Percentiles rank a stretch among this genome's conserved stretches.
These are phyloP conservation scores for Electrona antarctica DNA, from an alignment of 2,113 vertebrate species.

Conservation along the genomic window DNA sequence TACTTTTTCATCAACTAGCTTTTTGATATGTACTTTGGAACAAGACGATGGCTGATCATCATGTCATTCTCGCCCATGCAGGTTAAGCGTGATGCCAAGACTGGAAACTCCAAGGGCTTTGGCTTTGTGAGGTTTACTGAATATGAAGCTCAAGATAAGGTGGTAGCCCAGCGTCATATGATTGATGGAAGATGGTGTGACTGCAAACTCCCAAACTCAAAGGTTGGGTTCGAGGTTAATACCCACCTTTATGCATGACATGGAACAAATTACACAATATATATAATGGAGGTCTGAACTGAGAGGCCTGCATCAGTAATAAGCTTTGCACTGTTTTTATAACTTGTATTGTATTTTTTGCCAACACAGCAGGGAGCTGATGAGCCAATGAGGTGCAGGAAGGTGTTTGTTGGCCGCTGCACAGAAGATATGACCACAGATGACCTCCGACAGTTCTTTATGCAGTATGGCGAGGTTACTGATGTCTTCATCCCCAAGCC, in stretches of 20 bases:
- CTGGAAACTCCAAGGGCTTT: slow-evolving; percentile 97
- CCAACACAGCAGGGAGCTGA: slow-evolving; percentile 88
- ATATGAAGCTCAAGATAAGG: slow-evolving; percentile 97
- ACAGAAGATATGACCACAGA: slow-evolving; percentile 97
- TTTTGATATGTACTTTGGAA: not conserved
- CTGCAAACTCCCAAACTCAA: slow-evolving; percentile 98
- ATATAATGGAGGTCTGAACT: too few species aligned
- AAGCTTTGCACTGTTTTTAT: not conserved
- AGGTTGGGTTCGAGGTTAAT: slow-evolving; percentile 75
- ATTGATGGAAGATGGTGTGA: slow-evolving; percentile 99
- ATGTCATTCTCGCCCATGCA: slow-evolving; percentile 43
- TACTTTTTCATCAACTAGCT: too few species aligned
- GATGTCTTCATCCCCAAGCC: slow-evolving; percentile 99
- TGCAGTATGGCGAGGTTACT: slow-evolving; percentile 96
- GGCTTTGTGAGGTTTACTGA: slow-evolving; percentile 98
- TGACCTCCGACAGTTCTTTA: slow-evolving; percentile 94
- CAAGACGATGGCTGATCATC: not conserved
- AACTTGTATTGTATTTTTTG: not conserved
- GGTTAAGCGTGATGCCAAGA: slow-evolving; percentile 97
- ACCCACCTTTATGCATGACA: slow-evolving; percentile 44
- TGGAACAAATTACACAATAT: too few species aligned
- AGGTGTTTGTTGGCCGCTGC: slow-evolving; percentile 97
- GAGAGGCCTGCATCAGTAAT: too few species aligned
- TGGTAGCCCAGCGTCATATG: slow-evolving; percentile 97
- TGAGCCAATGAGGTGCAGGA: slow-evolving; percentile 93